phyloP scores from a whole-genome alignment of 2,888 invertebrate species.

The Epinotia demarniana region DNA sequence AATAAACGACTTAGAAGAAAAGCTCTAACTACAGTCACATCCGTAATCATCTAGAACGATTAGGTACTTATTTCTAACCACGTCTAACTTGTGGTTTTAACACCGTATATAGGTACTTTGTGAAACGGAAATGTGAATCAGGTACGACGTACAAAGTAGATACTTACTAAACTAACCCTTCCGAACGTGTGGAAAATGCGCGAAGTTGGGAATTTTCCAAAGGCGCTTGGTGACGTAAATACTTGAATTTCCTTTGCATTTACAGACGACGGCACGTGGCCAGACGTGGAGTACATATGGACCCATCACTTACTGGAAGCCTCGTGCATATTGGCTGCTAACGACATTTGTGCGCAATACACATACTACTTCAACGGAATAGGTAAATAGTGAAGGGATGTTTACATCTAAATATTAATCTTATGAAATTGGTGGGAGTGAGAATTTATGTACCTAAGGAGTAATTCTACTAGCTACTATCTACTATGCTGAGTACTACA shows the following conservation, averaged over 20 bases:
- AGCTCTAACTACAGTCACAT: too few relatives aligned
- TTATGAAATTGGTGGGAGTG: too few relatives aligned
- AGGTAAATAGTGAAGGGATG: constrained; percentile 74
- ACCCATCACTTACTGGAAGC: constrained; percentile 77
- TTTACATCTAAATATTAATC: too few relatives aligned
- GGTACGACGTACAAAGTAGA: not conserved
- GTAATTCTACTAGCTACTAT: too few relatives aligned
- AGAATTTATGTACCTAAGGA: too few relatives aligned
- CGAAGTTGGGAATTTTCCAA: not conserved
- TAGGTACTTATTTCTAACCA: not conserved
- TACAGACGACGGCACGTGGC: constrained; percentile 86
- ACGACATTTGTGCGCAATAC: constrained; percentile 87
- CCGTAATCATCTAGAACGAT: too few relatives aligned
- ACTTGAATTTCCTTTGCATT: constrained; percentile 43
- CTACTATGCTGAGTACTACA: too few relatives aligned
- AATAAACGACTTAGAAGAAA: too few relatives aligned
- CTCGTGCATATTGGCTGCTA: constrained; percentile 84
- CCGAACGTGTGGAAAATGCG: constrained; percentile 1
- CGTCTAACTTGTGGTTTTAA: too few relatives aligned
- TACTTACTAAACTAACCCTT: not conserved
- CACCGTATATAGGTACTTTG: too few relatives aligned
- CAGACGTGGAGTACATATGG: constrained; percentile 87
- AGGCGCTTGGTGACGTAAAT: not conserved
- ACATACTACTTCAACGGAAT: constrained; percentile 86
- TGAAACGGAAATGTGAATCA: not conserved